Conservation (phyloP, 2,797 vertebrate genomes). For the Ptychobarbus kaznakovi region DNA sequence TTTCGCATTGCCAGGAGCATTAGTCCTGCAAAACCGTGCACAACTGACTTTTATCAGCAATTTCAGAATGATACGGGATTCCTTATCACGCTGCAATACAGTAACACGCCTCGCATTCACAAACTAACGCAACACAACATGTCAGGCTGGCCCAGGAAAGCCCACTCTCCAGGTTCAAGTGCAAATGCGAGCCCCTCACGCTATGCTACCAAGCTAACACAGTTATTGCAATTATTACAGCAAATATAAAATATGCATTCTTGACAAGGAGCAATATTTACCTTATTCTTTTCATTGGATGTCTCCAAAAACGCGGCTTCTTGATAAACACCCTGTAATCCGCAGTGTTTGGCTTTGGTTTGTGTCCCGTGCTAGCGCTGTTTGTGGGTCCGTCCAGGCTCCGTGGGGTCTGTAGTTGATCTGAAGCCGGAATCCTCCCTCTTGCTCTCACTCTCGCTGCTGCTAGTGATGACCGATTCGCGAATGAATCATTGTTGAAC, state of each 20-base stretch:
- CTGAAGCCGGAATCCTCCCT: constrained; percentile 55
- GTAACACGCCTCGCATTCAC: constrained; percentile 9
- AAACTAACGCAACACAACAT: constrained; percentile 8
- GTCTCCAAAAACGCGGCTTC: not conserved
- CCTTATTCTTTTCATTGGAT: constrained; percentile 46
- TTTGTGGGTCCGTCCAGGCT: constrained; percentile 49
- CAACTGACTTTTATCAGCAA: constrained; percentile 8
- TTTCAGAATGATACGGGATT: constrained; percentile 31
- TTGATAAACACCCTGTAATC: not conserved
- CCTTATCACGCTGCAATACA: constrained; percentile 15
- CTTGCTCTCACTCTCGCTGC: constrained; percentile 53
- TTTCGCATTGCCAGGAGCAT: constrained; percentile 14
- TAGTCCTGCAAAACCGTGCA: not conserved
- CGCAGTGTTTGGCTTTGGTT: constrained; percentile 29
- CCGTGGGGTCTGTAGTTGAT: constrained; percentile 57
- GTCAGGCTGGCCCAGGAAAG: constrained; percentile 31
- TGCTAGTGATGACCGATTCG: constrained; percentile 56
- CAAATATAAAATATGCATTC: constrained; percentile 15
- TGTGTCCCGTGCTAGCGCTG: constrained; percentile 40
- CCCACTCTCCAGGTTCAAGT: constrained; percentile 25
- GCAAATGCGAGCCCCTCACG: not conserved
- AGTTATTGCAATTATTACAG: constrained; percentile 51
- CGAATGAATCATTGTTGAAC: not conserved
- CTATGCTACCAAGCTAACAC: constrained; percentile 64
- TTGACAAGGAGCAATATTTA: constrained; percentile 47